A percentile compares a stretch with the other conserved stretches of the same genome.
Evolutionary conservation across 2,113 vertebrate species (phyloP).

Genomic region (Cyanoderma ruficeps): DNA sequence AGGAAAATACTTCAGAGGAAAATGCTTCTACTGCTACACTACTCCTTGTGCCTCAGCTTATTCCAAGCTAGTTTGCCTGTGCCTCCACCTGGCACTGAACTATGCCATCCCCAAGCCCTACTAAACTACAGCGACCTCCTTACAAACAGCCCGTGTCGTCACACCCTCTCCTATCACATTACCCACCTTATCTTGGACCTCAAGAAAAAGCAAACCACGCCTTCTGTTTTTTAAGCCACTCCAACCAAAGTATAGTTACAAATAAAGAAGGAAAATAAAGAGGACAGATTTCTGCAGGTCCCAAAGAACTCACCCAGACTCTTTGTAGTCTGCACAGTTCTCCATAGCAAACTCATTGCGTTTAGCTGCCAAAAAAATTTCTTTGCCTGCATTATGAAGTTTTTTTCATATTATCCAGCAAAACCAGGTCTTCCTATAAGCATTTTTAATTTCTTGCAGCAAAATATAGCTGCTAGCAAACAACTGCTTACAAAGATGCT

Average conservation of each 20-base stretch:
- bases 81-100: not conserved
- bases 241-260: not conserved
- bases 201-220: not conserved
- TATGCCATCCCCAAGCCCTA: not conserved
- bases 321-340: not conserved
- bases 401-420: conserved; percentile 30
- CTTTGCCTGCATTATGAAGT: conserved; percentile 1
- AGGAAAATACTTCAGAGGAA: not conserved
- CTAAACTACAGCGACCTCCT: not conserved
- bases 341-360: not conserved
- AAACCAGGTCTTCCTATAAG: conserved; percentile 51
- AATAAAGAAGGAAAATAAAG: conserved; percentile 9
- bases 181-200: not conserved
- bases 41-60: not conserved
- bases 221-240: not conserved
- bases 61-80: not conserved
- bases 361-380: not conserved
- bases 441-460: conserved; percentile 71
- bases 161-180: accelerated
- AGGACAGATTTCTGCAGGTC: not conserved
- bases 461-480: conserved; percentile 76
- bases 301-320: not conserved
- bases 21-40: not conserved
- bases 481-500: conserved; percentile 73
- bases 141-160: accelerated